phyloP scores from a whole-genome alignment of 2,797 vertebrate species.

The Acanthurus lineatus region DNA sequence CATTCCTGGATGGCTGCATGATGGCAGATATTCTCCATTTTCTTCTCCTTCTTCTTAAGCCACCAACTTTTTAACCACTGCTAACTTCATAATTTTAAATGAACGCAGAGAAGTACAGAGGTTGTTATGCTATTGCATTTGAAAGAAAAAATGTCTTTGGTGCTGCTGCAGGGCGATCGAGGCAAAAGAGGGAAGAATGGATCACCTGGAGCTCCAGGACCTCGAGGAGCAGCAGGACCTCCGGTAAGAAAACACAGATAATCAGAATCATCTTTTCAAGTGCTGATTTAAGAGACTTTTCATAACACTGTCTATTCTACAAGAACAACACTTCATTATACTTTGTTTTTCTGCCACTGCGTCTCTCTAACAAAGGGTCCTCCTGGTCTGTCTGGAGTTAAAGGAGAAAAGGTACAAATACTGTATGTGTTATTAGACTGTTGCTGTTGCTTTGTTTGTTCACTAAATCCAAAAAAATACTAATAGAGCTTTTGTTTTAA shows the following conservation, averaged over 20 bases:
- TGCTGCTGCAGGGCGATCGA: conserved; percentile 84
- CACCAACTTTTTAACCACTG: no score
- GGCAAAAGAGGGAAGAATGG: conserved; percentile 91
- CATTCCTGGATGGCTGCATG: no score
- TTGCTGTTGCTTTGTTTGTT: not conserved
- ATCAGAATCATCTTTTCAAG: not conserved
- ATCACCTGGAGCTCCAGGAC: conserved; percentile 82
- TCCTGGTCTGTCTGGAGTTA: conserved; percentile 82
- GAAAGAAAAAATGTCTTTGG: not conserved
- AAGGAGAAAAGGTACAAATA: conserved; percentile 88
- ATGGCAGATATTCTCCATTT: no score
- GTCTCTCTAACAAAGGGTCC: conserved; percentile 79
- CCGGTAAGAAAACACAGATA: conserved; percentile 73
- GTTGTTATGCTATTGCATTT: not conserved
- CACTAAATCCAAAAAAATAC: not conserved
- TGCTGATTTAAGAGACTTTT: not conserved
- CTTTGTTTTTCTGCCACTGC: not conserved
- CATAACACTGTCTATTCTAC: not conserved
- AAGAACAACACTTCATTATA: not conserved
- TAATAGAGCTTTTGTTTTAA: not conserved
- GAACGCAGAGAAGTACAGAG: not conserved
- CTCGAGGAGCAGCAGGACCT: conserved; percentile 81
- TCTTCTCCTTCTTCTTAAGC: no score
- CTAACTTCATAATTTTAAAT: not conserved
- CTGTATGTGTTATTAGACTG: no score